A percentile compares a stretch with the other conserved stretches of the same genome.
These are phyloP conservation scores for Panulirus ornatus DNA, from an alignment of 1,140 invertebrate species.

Conservation along the genomic window DNA sequence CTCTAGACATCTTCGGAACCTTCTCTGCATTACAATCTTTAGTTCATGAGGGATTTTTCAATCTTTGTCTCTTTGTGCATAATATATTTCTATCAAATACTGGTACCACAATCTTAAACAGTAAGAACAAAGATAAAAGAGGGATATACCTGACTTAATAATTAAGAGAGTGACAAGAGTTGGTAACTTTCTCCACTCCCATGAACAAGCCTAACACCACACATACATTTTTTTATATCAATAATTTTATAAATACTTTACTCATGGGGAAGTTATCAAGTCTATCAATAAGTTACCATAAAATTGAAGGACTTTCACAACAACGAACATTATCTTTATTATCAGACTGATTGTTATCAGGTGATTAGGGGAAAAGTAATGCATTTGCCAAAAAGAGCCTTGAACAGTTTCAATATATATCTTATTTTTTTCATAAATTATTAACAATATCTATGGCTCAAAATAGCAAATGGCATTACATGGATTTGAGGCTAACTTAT, in stretches of 20 bases:
- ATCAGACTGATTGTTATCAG: constrained; percentile 58
- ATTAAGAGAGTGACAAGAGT: constrained; percentile 55
- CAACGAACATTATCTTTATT: constrained; percentile 45
- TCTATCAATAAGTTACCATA: constrained; percentile 49
- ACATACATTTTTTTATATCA: constrained; percentile 47
- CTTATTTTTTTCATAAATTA: constrained; percentile 40
- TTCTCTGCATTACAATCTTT: constrained; percentile 54
- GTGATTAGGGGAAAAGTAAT: constrained; percentile 43
- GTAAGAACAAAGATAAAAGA: constrained; percentile 63
- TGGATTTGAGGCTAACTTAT: constrained; percentile 26
- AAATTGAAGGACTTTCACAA: constrained; percentile 45
- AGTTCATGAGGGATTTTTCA: constrained; percentile 71
- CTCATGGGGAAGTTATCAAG: constrained; percentile 29
- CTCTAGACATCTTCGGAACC: constrained; percentile 68
- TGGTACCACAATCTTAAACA: constrained; percentile 69
- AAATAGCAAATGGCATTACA: constrained; percentile 49
- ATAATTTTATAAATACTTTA: constrained; percentile 51
- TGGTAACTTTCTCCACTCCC: constrained; percentile 57
- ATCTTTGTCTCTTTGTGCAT: constrained; percentile 63
- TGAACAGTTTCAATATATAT: constrained; percentile 42
- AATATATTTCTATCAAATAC: constrained; percentile 67
- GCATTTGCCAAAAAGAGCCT: constrained; percentile 42
- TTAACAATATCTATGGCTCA: constrained; percentile 54
- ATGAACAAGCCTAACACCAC: constrained; percentile 56
- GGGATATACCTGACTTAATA: constrained; percentile 59